A percentile compares a stretch with the other conserved stretches of the same genome.
Evolutionary conservation across 1,140 invertebrate genomes (phyloP).

Genomic region (Chymomyza costata): DNA sequence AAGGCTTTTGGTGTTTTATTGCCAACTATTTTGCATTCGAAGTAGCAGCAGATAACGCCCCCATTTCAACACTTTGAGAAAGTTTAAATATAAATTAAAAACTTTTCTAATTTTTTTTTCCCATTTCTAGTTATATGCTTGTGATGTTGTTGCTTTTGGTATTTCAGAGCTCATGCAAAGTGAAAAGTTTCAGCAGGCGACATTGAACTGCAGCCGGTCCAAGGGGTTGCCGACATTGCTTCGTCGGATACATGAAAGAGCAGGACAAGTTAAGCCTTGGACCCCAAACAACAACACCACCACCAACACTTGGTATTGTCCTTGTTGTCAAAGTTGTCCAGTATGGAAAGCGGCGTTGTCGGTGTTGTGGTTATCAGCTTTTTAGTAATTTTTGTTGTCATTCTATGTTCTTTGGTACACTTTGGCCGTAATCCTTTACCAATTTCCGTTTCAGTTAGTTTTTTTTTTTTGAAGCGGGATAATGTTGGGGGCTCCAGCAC

Average conservation of each 20-base stretch:
- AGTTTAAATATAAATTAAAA: constrained; percentile 72
- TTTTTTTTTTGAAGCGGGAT: too few relatives aligned
- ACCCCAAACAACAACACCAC: too few relatives aligned
- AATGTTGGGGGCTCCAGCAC: too few relatives aligned
- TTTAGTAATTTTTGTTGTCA: too few relatives aligned
- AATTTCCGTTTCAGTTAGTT: constrained; percentile 55
- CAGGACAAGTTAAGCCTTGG: background rate
- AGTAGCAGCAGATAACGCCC: constrained; percentile 50
- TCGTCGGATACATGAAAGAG: too few relatives aligned
- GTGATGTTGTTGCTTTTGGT: constrained; percentile 26
- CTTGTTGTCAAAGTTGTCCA: too few relatives aligned
- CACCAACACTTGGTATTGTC: constrained; percentile 5
- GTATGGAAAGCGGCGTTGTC: constrained; percentile 6
- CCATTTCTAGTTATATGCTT: constrained; percentile 6
- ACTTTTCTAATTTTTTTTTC: constrained; percentile 59
- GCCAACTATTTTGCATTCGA: constrained; percentile 65
- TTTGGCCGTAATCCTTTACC: constrained; percentile 54
- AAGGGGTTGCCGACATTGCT: too few relatives aligned
- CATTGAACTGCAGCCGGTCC: constrained; percentile 40
- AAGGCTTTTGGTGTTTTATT: constrained; percentile 37
- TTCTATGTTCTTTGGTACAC: constrained; percentile 22
- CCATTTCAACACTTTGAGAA: constrained; percentile 66
- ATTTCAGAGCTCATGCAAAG: constrained; percentile 69
- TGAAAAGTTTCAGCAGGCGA: constrained; percentile 58
- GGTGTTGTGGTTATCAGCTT: constrained; percentile 42